Conservation (phyloP, 1,140 invertebrate species). For the Forficula auricularia region DNA sequence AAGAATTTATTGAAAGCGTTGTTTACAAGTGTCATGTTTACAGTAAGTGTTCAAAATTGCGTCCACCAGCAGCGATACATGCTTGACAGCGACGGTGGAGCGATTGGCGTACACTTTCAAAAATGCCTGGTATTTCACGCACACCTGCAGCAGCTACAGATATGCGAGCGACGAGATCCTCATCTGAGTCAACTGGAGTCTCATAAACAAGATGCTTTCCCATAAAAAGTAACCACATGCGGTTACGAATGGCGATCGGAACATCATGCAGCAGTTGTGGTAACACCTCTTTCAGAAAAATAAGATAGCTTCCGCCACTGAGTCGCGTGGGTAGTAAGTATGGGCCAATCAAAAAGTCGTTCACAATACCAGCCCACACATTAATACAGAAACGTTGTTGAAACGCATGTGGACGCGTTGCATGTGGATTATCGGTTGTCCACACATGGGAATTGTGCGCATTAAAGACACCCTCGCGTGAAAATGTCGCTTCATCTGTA, state of each 20-base stretch:
- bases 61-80: no score
- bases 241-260: constrained; percentile 12
- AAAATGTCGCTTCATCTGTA: constrained; percentile 6
- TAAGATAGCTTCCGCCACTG: constrained; percentile 14
- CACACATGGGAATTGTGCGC: constrained; percentile 9
- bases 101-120: not conserved
- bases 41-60: no score
- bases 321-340: constrained; percentile 18
- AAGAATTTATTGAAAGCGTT: no score
- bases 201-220: constrained; percentile 20
- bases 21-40: no score
- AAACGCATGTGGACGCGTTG: constrained; percentile 5
- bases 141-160: not conserved
- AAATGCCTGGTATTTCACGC: not conserved
- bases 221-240: constrained; percentile 24
- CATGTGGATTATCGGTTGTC: constrained; percentile 5
- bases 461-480: constrained; percentile 5
- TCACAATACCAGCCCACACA: constrained; percentile 20
- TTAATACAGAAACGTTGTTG: constrained; percentile 17
- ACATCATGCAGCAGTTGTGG: constrained; percentile 20
- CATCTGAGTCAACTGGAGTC: constrained; percentile 4
- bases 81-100: no score
- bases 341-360: constrained; percentile 20
- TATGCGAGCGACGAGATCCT: not conserved
- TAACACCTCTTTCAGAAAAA: constrained; percentile 19